These are phyloP conservation scores for Gryon sp. DNA, from an alignment of 1,140 invertebrate species.

Conservation along the genomic window DNA sequence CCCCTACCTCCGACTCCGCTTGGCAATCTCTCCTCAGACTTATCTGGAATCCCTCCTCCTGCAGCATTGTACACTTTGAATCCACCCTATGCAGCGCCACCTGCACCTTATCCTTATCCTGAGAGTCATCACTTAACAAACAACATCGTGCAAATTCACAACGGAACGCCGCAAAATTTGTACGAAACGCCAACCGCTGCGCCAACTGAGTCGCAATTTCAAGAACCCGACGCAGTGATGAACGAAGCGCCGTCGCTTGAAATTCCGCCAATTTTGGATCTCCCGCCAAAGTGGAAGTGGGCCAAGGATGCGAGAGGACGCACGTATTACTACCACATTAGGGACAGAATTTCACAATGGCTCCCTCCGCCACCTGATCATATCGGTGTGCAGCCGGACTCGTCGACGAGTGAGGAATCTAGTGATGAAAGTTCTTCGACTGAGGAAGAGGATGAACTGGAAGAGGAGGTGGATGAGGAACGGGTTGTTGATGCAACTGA, in stretches of 20 bases:
- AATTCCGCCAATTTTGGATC: constrained; percentile 82
- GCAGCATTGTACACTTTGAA: constrained; percentile 64
- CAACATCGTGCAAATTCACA: constrained; percentile 66
- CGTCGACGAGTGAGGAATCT: constrained; percentile 75
- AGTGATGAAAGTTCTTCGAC: constrained; percentile 79
- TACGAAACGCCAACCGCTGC: constrained; percentile 59
- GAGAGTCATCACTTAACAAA: constrained; percentile 60
- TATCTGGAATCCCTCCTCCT: constrained; percentile 31
- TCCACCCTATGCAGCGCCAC: constrained; percentile 61
- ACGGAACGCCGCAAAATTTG: constrained; percentile 60
- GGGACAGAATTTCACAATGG: constrained; percentile 92
- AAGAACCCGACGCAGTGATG: constrained; percentile 8
- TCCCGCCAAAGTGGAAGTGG: constrained; percentile 93
- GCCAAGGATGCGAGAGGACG: constrained; percentile 89
- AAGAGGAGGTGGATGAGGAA: constrained; percentile 73
- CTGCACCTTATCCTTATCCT: constrained; percentile 47
- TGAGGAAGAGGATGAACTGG: constrained; percentile 79
- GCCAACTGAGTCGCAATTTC: constrained; percentile 33
- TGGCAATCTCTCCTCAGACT: constrained; percentile 33
- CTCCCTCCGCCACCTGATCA: constrained; percentile 85
- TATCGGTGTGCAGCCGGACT: constrained; percentile 78
- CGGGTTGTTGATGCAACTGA: constrained; percentile 39
- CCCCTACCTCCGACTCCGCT: constrained; percentile 63
- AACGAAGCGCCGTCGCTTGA: constrained; percentile 68
- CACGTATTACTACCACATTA: constrained; percentile 94